phyloP scores from a whole-genome alignment of 2,113 vertebrate species.

The rabbit (Oryctolagus cuniculus) region mOryCun1.1 NC_091453.1:88576501-88577000 shows the following conservation, averaged over 20 bases:
- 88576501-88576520: slow-evolving; percentile 19
- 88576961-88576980: no score
- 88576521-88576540: neutral
- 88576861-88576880: neutral
- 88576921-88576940: no score
- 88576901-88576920: neutral
- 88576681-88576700: slow-evolving; percentile 30
- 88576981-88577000: no score
- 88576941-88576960: no score
- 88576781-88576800: neutral
- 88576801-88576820: neutral
- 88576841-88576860: neutral
- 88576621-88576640: slow-evolving; percentile 32
- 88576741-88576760: neutral
- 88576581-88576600: neutral
- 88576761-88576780: neutral
- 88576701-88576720: slow-evolving; percentile 25
- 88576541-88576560: slow-evolving; percentile 36
- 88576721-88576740: neutral
- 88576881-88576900: neutral
- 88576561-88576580: slow-evolving; percentile 10
- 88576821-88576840: neutral
- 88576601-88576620: neutral
- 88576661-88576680: slow-evolving; percentile 29
- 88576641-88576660: slow-evolving; percentile 31